Evolutionary conservation across 2,888 invertebrate species (phyloP).

Genomic region (Graphium colonna): DNA sequence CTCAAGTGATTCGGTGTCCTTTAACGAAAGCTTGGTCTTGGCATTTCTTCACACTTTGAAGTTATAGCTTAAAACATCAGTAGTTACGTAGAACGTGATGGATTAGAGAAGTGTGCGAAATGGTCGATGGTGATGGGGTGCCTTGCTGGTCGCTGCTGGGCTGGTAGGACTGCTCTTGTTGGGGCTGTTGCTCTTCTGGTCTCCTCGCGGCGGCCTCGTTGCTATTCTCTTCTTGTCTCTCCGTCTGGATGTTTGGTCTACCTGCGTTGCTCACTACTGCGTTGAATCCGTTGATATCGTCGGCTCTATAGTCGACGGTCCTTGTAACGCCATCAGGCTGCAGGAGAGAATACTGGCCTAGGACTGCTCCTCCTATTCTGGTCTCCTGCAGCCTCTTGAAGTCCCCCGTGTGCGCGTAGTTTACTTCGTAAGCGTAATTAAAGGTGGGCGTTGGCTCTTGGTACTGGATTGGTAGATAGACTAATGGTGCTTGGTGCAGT

Average conservation of each 20-base stretch:
- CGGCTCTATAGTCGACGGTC: constrained; percentile 78
- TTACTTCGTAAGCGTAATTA: constrained; percentile 78
- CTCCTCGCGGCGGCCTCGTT: background rate
- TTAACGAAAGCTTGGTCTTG: background rate
- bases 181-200: background rate
- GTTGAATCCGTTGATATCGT: no score
- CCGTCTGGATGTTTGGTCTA: background rate
- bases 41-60: background rate
- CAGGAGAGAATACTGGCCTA: constrained; percentile 75
- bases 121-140: background rate
- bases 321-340: constrained; percentile 78
- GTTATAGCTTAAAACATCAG: background rate
- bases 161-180: constrained; percentile 5
- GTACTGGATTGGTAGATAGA: constrained; percentile 30
- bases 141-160: constrained; percentile 3
- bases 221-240: constrained; percentile 3
- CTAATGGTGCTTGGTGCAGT: constrained; percentile 43
- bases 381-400: constrained; percentile 76
- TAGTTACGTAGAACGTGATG: constrained; percentile 10
- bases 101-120: constrained; percentile 11
- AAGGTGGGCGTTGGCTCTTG: constrained; percentile 44
- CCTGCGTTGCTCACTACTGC: constrained; percentile 68
- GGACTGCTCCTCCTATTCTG: constrained; percentile 70
- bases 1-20: background rate
- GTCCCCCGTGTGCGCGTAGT: constrained; percentile 76